A percentile compares a stretch with the other conserved stretches of the same genome.
Conservation (phyloP, 2,888 invertebrate species). For the Macropis europaea region DNA sequence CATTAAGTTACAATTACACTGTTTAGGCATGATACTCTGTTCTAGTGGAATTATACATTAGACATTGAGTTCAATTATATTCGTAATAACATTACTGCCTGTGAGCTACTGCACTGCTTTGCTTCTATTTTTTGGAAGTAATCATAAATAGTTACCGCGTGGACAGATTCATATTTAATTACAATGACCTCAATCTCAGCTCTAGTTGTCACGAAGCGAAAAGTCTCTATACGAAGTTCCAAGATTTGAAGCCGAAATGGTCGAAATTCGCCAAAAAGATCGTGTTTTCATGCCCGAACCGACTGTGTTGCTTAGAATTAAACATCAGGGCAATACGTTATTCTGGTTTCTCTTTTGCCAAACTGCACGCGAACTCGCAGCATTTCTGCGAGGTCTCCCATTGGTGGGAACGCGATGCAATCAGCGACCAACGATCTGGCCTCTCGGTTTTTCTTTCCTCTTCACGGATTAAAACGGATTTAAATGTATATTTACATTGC, state of each 20-base stretch:
- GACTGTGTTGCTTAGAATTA: slow-evolving; percentile 67
- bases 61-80: no score
- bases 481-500: slow-evolving; percentile 21
- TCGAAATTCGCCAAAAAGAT: slow-evolving; percentile 63
- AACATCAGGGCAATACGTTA: slow-evolving; percentile 54
- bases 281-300: slow-evolving; percentile 64
- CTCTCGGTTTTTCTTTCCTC: background rate
- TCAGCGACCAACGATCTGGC: slow-evolving; percentile 17
- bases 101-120: no score
- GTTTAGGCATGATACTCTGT: no score
- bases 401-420: slow-evolving; percentile 18
- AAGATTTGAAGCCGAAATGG: background rate
- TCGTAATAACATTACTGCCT: no score
- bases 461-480: slow-evolving; percentile 26
- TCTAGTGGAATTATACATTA: no score
- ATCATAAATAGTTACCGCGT: no score
- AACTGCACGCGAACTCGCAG: slow-evolving; percentile 44
- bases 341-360: slow-evolving; percentile 61
- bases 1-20: no score
- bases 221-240: no score
- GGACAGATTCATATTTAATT: no score
- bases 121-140: no score
- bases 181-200: no score
- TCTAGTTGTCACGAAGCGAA: no score
- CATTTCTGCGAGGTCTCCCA: slow-evolving; percentile 11